A percentile compares a stretch with the other conserved stretches of the same genome.
Evolutionary conservation across 2,888 invertebrate species (phyloP).

Genomic region (Troides oblongomaculatus): DNA sequence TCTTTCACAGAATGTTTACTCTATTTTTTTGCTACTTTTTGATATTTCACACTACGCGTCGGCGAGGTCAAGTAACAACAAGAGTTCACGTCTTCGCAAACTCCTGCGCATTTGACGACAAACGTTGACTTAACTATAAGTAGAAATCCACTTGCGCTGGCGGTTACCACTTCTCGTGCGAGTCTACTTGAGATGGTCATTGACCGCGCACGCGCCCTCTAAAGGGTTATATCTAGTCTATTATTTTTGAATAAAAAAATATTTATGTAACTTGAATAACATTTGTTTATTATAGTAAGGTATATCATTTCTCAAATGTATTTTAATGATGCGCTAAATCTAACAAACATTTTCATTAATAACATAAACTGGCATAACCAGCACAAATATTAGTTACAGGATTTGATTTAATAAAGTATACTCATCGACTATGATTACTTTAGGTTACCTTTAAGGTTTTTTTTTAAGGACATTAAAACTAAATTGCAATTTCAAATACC

Average conservation of each 20-base stretch:
- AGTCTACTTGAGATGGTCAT: slow-evolving; percentile 21
- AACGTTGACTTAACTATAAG: slow-evolving; percentile 25
- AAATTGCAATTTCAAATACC: too few species aligned
- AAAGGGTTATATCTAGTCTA: slow-evolving; percentile 28
- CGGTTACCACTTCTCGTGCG: slow-evolving; percentile 26
- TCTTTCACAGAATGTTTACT: too few species aligned
- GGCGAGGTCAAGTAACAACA: slow-evolving; percentile 21
- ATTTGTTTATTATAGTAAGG: background rate
- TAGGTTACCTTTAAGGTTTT: too few species aligned
- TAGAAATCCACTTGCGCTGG: slow-evolving; percentile 28
- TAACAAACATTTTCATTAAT: too few species aligned
- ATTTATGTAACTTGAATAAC: background rate
- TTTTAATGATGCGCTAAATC: too few species aligned
- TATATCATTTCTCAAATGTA: background rate
- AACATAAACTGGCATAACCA: too few species aligned
- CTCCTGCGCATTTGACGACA: slow-evolving; percentile 23
- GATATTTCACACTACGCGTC: background rate
- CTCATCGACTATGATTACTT: too few species aligned
- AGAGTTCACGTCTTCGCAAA: slow-evolving; percentile 26
- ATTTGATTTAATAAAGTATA: too few species aligned
- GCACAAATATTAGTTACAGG: too few species aligned
- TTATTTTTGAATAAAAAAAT: slow-evolving; percentile 1
- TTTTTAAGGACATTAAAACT: too few species aligned
- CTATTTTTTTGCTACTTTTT: too few species aligned
- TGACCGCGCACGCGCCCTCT: slow-evolving; percentile 37